Evolutionary conservation across 2,797 vertebrate genomes (phyloP), one percentile per base, ranked within the genome.

Genomic region (Smutsia temminckii): DNA sequence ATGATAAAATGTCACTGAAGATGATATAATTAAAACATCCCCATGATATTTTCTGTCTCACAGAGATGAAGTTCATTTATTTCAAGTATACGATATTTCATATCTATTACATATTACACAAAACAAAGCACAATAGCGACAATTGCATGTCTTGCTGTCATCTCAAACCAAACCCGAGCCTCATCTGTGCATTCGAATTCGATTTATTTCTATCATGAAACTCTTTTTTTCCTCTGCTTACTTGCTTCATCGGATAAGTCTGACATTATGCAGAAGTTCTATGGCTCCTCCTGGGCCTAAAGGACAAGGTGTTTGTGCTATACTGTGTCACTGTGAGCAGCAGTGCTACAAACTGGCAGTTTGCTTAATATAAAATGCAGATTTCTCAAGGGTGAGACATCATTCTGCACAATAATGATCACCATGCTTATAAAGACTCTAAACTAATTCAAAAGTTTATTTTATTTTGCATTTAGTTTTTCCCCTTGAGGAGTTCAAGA

Each of bases 361-460:
- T 21, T 51, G 46, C 59, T 86, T 69, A 91, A 64, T 46, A 57
- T 53, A 88, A 84, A 91, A 86, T 94, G 92, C 87, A 89, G 61
- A 87, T 91, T 59, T 89, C 59, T 93, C 75, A 83, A 81, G 40
- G 85, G 68, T n/a, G 93, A 80, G n/a, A 5, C 10, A 88, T 96
- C 40, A 63, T 69, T 72, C 17, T 64, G 29, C 40, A 59, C 21
- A 75, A 18, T 23, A 86, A 75, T 77, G 32, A 94, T 72, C 42
- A 66, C 51, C 85, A 89, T 63, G 29, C 8, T 20, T 91, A 34
- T 46, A 81, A 27, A 74, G 27, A 74, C 53, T 83, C 64, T 69
- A 46, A 64, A 84, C 75, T 89, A 77, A 78, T 89, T 93, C 10
- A 64, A 86, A 96, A 27, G n/a, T 34, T 85, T 86, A 74, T 40